Base-by-base conservation (phyloP, 2,113 vertebrate species). In the Semnornis frantzii region DNA sequence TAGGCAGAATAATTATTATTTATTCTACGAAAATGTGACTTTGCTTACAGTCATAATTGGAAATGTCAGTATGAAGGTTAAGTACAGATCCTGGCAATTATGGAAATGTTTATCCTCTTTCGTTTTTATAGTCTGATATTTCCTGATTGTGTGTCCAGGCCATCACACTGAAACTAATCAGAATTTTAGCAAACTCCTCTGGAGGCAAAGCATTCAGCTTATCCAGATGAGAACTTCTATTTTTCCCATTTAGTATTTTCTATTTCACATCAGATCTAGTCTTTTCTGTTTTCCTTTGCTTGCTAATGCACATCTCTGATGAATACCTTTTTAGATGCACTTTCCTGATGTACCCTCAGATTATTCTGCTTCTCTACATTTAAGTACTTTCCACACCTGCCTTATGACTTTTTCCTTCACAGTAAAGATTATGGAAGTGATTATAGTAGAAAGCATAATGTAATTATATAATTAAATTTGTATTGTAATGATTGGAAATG, bases 61-160 rank as follows among this genome's bases (percentile, higher is more conserved):
- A 94, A 95, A 94, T 95, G 83, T 57, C 87, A 89, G 0, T 62
- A 15, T 60, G 75, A 93, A 94, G 44, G 62, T 90, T 72, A 87
- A 69, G 20, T 65, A 62, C 8, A 20, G 5, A 84, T 58, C 18
- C 44, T 77, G 37, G 4, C 0, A 2, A 58, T 82, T 50, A 72
- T 39, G 27, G 6, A 73, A 88, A 93, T 42, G 3, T 8, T 65
- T 84, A n/a, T 75, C 17, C 92, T 76, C 30, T 82, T 79, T 69
- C 34, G 55, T 55, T 91, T 92, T 69, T 72, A n/a, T 55, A 68
- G 58, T 65, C 65, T 79, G 88, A 21, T 82, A 50, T 88, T 75
- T 92, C 18, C 39, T 50, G 21, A 13, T 81, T 78, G 28, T 28
- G 8, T 58, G n/a, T 48, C 7, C 33, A 52, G 24, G 23, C 63